Evolutionary conservation across 1,140 invertebrate genomes (phyloP).

Genomic region (Hestina assimilis): DNA sequence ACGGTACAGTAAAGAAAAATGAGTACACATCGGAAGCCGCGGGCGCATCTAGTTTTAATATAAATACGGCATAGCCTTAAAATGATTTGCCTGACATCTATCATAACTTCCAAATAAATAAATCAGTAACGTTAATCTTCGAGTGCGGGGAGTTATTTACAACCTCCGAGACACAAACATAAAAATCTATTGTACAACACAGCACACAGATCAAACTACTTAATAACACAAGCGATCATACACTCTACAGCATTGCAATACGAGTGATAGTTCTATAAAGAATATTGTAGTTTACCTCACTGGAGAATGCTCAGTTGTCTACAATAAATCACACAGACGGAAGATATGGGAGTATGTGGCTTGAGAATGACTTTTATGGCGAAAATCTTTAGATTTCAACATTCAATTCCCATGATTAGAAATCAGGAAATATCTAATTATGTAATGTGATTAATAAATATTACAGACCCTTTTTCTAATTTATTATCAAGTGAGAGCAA

Average conservation of each 20-base stretch:
- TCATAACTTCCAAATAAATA: constrained; percentile 57
- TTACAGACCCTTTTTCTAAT: neutral
- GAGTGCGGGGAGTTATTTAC: constrained; percentile 47
- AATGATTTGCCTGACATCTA: constrained; percentile 30
- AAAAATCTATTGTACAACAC: constrained; percentile 56
- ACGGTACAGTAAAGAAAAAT: too few relatives aligned
- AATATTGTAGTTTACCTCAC: neutral
- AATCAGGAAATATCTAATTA: constrained; percentile 17
- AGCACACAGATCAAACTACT: constrained; percentile 14
- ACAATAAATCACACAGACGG: constrained; percentile 50
- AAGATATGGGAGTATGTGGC: constrained; percentile 32
- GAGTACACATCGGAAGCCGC: too few relatives aligned
- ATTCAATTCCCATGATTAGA: constrained; percentile 46
- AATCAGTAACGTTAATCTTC: constrained; percentile 59
- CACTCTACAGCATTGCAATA: neutral
- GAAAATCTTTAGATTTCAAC: constrained; percentile 51
- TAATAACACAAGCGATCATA: neutral
- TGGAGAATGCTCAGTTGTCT: constrained; percentile 29
- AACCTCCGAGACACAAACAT: constrained; percentile 48
- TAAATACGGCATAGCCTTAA: too few relatives aligned
- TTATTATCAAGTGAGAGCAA: neutral
- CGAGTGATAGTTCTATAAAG: neutral
- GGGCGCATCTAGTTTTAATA: too few relatives aligned
- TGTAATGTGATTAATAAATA: constrained; percentile 3
- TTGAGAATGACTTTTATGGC: constrained; percentile 46